phyloP scores from a whole-genome alignment of 35 echinoderm and acorn worm species.

The Heliocidaris tuberculata region DNA sequence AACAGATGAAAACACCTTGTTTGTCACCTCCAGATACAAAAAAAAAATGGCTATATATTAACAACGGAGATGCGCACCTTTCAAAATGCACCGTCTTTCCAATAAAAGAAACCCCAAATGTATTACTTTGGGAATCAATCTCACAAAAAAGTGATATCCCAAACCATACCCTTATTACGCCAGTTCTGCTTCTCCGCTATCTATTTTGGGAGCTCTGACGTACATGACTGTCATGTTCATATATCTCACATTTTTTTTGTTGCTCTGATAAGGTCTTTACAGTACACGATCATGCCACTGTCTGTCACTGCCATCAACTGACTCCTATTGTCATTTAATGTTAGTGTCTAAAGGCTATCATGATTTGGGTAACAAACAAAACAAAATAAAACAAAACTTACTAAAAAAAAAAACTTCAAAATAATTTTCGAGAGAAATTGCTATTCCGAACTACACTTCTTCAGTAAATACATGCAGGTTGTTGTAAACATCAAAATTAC shows the following conservation, averaged over 20 bases:
- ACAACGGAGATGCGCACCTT: no score
- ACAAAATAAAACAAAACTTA: no score
- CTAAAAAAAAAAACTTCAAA: no score
- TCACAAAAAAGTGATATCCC: background rate
- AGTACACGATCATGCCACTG: background rate
- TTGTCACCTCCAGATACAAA: no score
- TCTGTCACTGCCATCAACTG: background rate
- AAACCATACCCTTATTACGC: background rate
- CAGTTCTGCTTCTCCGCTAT: background rate
- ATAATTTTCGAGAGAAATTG: no score
- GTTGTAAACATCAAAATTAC: no score
- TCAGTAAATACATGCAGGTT: no score
- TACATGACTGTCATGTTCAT: background rate
- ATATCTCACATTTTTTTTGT: background rate
- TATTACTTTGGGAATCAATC: background rate
- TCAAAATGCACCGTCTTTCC: background rate
- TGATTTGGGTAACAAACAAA: no score
- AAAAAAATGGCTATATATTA: no score
- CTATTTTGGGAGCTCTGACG: conserved; percentile 16
- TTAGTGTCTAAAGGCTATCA: background rate
- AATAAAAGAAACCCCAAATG: background rate
- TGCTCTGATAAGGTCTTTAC: background rate
- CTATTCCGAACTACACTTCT: no score
- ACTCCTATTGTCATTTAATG: background rate
- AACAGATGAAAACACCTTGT: no score